Percentiles rank a stretch among this genome's conserved stretches.
phyloP scores from a whole-genome alignment of 2,797 vertebrate genomes.

The Lacerta agilis region DNA sequence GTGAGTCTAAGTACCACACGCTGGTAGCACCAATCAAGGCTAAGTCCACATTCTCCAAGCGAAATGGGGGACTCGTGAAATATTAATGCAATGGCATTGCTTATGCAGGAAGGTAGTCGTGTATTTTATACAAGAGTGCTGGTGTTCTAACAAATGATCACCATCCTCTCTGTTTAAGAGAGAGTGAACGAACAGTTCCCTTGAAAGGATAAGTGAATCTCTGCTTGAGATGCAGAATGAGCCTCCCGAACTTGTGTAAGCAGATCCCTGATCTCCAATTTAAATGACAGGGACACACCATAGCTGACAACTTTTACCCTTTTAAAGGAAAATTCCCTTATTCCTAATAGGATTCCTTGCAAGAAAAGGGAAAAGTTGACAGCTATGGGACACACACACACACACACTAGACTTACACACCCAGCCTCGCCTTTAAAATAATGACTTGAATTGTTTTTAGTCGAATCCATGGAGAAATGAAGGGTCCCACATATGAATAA shows the following conservation, averaged over 20 bases:
- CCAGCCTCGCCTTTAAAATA: background rate
- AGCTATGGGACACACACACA: too few relatives aligned
- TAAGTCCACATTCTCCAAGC: slow-evolving; percentile 53
- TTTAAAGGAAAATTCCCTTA: too few relatives aligned
- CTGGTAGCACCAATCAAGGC: slow-evolving; percentile 40
- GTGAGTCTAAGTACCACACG: slow-evolving; percentile 51
- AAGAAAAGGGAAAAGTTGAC: too few relatives aligned
- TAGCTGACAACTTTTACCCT: too few relatives aligned
- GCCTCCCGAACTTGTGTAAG: background rate
- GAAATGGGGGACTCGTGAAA: slow-evolving; percentile 45
- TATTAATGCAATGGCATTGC: slow-evolving; percentile 56
- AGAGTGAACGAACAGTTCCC: background rate
- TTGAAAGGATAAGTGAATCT: background rate
- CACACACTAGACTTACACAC: background rate
- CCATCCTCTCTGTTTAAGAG: background rate
- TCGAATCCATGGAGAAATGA: background rate
- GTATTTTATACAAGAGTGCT: slow-evolving; percentile 46
- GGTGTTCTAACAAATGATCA: slow-evolving; percentile 41
- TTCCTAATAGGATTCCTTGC: too few relatives aligned
- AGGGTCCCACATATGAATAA: background rate
- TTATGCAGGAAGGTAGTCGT: slow-evolving; percentile 60
- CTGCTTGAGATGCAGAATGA: background rate
- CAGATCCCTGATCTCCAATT: background rate
- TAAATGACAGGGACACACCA: background rate
- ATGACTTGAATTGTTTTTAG: background rate